Base-by-base conservation (phyloP, 1,140 invertebrate species). In the Drosophila ananassae region DNA sequence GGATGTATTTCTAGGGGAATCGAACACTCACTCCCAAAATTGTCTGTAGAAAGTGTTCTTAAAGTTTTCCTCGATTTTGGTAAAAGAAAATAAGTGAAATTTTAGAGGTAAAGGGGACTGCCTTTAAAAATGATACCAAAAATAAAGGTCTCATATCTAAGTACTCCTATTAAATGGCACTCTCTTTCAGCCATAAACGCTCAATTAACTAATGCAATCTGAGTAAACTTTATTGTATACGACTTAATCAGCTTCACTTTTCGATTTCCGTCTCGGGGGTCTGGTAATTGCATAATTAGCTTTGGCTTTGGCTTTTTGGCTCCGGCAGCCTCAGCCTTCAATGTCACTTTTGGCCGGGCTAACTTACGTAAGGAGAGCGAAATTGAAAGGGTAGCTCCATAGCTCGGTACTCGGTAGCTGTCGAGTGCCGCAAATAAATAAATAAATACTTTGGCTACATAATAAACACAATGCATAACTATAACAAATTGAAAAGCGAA, bases 231-330 rank as follows among this genome's bases (percentile, higher is more conserved):
- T 34, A 67, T 39, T 69, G 62, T 67, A 41, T 22, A 13, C 64
- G 24, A 32, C 44, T 48, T 56, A 48, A 57, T 69, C 66, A 56
- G 63, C 63, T 57, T 69, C 63, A 69, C 64, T 69, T 69, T 69
- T 64, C 66, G 63, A 69, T 69, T 69, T 69, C 66, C 66, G 63
- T 57, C 63, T 69, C 66, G 44, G 63, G 66, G 56, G 63, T 39
- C 66, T 34, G 51, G 58, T 83, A 84, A 84, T 83, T 84, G 81
- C 80, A 85, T 77, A 85, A 80, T 83, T 84, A 79, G 80, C 47
- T 73, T 73, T 63, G 68, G 25, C 25, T 73, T 73, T 63, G 68
- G 17, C 17, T 17, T 44, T 73, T 73, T 63, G 68, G 25, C 25
- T 73, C 63, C 56, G 68, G 39, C 46, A 79, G 74, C 54, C 64